Evolutionary conservation across 1,140 invertebrate species (phyloP).

Genomic region (Diabrotica undecimpunctata): DNA sequence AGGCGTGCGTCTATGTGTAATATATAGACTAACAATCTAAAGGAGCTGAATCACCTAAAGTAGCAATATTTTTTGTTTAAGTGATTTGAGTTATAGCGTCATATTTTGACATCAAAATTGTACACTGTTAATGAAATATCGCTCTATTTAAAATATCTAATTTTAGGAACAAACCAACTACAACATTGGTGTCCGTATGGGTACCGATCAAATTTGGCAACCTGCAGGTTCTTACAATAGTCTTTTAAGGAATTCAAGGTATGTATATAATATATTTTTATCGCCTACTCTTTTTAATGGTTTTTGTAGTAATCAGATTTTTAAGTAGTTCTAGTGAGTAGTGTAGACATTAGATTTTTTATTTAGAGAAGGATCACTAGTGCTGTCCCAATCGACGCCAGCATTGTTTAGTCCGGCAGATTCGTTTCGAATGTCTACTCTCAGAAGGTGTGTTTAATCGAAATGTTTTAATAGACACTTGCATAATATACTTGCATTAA

Average conservation of each 20-base stretch:
- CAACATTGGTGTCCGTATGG: conserved; percentile 61
- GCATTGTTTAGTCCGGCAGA: conserved; percentile 32
- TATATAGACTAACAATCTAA: too few relatives aligned
- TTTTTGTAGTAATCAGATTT: conserved; percentile 4
- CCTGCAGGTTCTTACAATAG: conserved; percentile 49
- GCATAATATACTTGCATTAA: too few relatives aligned
- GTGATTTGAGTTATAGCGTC: too few relatives aligned
- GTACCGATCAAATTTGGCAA: conserved; percentile 70
- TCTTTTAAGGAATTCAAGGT: conserved; percentile 49
- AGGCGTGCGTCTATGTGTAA: too few relatives aligned
- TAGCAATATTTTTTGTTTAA: too few relatives aligned
- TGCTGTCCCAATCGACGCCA: conserved; percentile 14
- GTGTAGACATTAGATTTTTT: conserved; percentile 14
- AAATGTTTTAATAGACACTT: too few relatives aligned
- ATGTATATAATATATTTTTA: conserved; percentile 41
- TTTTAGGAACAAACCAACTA: conserved; percentile 67
- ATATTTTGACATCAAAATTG: too few relatives aligned
- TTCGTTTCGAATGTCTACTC: conserved; percentile 26
- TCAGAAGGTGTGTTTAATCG: conserved; percentile 29
- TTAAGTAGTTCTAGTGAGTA: conserved; percentile 13
- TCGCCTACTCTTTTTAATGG: background rate
- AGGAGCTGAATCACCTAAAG: too few relatives aligned
- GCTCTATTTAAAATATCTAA: background rate
- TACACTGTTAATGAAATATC: too few relatives aligned
- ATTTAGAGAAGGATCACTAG: conserved; percentile 14